Evolutionary conservation across 2,113 vertebrate species (phyloP).

Genomic region (Dipodomys merriami): DNA sequence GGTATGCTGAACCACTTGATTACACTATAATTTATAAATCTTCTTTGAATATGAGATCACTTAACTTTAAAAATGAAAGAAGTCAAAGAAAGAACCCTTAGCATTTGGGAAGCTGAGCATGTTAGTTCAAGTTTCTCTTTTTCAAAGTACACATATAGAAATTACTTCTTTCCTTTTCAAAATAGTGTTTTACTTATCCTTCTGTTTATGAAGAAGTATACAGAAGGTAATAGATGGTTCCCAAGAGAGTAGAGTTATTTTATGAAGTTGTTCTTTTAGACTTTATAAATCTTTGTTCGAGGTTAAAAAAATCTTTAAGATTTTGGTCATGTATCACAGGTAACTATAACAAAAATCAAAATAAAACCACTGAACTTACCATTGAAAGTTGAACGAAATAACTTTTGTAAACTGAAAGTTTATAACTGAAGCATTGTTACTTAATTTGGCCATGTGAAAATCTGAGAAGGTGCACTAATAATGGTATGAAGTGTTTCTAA

Average conservation of each 20-base stretch:
- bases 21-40: conserved; percentile 78
- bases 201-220: conserved; percentile 59
- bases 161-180: conserved; percentile 56
- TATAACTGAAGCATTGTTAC: not conserved
- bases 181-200: conserved; percentile 49
- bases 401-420: conserved; percentile 15
- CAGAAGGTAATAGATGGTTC: not conserved
- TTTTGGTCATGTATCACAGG: conserved; percentile 31
- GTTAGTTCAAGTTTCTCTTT: conserved; percentile 69
- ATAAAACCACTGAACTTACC: conserved; percentile 23
- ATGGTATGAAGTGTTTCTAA: conserved; percentile 3
- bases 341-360: conserved; percentile 41
- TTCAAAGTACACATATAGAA: conserved; percentile 4
- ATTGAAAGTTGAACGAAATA: not conserved
- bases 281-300: not conserved
- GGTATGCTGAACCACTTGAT: conserved; percentile 57
- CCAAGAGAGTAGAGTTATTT: not conserved
- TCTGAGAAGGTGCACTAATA: not conserved
- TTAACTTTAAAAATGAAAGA: conserved; percentile 71
- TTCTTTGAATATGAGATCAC: conserved; percentile 66
- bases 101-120: not conserved
- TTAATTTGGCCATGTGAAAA: not conserved
- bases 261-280: conserved; percentile 29
- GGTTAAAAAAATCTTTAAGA: not conserved
- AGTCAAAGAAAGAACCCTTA: conserved; percentile 47